Evolutionary conservation across 64 coral and sea anemone genomes (phyloP).

Genomic region (Trachythela sp.): DNA sequence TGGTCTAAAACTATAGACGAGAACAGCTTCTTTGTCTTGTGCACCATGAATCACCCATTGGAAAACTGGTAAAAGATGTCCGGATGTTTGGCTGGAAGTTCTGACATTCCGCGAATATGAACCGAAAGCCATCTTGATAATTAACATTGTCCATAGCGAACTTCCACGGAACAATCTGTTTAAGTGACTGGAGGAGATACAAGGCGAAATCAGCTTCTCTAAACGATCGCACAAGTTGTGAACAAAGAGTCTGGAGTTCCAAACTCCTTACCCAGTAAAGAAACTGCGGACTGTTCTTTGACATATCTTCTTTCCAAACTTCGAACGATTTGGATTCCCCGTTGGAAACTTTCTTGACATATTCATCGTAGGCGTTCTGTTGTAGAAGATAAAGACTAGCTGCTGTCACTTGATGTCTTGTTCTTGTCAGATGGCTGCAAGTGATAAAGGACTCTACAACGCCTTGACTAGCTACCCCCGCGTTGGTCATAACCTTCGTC

Average conservation of each 20-base stretch:
- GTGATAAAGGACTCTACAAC: conserved; percentile 27
- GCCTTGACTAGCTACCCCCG: conserved; percentile 35
- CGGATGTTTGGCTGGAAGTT: background rate
- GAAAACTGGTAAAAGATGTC: background rate
- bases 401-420: conserved; percentile 28
- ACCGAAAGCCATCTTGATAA: background rate
- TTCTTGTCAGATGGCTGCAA: conserved; percentile 24
- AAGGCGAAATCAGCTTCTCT: background rate
- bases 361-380: background rate
- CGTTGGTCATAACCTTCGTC: background rate
- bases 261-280: conserved; percentile 3
- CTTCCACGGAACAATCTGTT: background rate
- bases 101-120: background rate
- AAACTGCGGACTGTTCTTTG: background rate
- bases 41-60: background rate
- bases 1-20: background rate
- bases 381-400: background rate
- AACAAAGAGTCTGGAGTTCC: background rate
- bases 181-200: background rate
- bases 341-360: background rate
- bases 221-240: background rate
- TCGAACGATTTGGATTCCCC: background rate
- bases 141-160: background rate
- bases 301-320: conserved; percentile 23
- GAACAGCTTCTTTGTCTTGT: background rate